phyloP scores from a whole-genome alignment of 2,113 vertebrate species.

The Aythya baeri region DNA sequence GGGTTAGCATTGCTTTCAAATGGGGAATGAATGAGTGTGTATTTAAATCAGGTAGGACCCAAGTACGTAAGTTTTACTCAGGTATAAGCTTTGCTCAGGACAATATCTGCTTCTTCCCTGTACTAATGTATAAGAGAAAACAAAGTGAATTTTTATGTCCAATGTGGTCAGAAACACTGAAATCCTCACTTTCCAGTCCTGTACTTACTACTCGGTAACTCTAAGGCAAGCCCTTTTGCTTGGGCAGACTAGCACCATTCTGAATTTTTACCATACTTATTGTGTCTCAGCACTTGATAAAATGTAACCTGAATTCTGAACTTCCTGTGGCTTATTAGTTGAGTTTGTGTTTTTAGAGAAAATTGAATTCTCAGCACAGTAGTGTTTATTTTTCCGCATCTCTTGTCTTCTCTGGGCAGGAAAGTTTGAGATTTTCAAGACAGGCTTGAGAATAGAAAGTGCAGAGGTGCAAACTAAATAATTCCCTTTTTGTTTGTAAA shows the following conservation, averaged over 20 bases:
- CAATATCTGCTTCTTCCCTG: not conserved
- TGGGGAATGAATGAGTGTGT: rapidly evolving
- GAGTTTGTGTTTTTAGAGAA: not conserved
- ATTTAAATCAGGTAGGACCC: not conserved
- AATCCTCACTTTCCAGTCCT: not conserved
- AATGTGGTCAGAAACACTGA: not conserved
- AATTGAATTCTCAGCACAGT: not conserved
- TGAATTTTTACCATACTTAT: not conserved
- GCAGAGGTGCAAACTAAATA: not conserved
- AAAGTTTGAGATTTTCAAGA: not conserved
- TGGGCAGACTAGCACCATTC: not conserved
- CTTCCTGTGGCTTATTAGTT: not conserved
- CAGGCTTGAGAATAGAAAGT: not conserved
- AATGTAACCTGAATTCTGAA: not conserved
- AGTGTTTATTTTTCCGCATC: rapidly evolving
- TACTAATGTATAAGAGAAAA: not conserved
- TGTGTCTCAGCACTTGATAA: not conserved
- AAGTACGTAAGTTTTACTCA: not conserved
- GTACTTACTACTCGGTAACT: rapidly evolving
- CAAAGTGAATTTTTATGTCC: not conserved
- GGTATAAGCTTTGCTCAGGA: not conserved
- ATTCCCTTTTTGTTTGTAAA: not conserved
- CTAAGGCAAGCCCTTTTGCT: not conserved
- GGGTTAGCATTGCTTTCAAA: not conserved
- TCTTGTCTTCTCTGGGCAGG: not conserved